Percentiles rank a stretch among this genome's conserved stretches.
phyloP scores from a whole-genome alignment of 2,113 vertebrate genomes.

The Sclerurus mexicanus region DNA sequence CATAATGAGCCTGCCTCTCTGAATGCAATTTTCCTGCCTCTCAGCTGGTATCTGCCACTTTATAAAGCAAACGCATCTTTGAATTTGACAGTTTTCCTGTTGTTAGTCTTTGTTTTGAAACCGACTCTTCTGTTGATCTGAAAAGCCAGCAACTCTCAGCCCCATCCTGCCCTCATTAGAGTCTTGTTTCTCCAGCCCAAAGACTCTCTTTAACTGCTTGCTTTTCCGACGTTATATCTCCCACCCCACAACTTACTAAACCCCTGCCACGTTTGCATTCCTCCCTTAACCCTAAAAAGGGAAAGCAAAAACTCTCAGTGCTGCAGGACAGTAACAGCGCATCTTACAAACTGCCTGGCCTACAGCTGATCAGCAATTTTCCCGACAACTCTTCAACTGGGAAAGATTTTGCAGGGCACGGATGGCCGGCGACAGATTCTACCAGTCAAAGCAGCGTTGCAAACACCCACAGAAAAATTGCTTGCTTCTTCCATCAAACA shows the following conservation, averaged over 20 bases:
- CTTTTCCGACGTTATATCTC: not conserved
- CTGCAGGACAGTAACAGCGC: not conserved
- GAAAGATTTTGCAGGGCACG: not conserved
- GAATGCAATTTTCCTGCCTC: constrained; percentile 46
- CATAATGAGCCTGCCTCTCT: constrained; percentile 50
- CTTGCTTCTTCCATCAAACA: not conserved
- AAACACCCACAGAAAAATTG: not conserved
- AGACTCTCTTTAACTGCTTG: not conserved
- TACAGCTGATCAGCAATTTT: not conserved
- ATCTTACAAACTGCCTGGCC: not conserved
- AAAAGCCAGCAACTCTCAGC: constrained; percentile 22
- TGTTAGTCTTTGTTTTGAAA: constrained; percentile 50
- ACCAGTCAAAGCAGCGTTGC: not conserved
- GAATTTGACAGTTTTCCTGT: constrained; percentile 26
- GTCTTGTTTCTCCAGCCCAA: not conserved
- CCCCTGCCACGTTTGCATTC: not conserved
- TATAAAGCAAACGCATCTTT: constrained; percentile 55
- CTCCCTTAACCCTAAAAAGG: not conserved
- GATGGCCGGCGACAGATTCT: not conserved
- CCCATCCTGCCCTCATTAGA: not conserved
- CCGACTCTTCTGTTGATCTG: constrained; percentile 8
- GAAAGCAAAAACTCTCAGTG: not conserved
- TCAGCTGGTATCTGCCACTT: constrained; percentile 62
- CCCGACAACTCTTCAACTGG: not conserved
- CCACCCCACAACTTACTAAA: not conserved